These are phyloP conservation scores for Ectobius pallidus DNA, from an alignment of 2,888 invertebrate species.

Conservation along the genomic window DNA sequence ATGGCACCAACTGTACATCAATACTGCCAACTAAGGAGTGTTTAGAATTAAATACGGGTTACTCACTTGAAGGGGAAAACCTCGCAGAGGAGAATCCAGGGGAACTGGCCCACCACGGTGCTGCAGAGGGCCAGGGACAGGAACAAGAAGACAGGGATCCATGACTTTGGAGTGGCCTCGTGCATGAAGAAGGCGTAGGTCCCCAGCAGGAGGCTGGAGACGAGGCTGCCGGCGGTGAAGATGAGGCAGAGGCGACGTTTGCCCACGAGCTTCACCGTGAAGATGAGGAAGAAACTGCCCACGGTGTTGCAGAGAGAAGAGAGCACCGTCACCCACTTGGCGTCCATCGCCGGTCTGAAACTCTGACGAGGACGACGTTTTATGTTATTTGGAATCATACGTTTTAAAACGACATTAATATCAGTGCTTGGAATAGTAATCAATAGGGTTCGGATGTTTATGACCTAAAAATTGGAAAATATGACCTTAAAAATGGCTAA, in stretches of 20 bases:
- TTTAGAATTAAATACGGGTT: too few species aligned
- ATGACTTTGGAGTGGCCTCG: neutral
- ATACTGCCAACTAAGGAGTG: too few species aligned
- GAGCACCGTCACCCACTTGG: neutral
- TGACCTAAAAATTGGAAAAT: too few species aligned
- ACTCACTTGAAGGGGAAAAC: constrained; percentile 8
- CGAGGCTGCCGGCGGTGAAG: neutral
- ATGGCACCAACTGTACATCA: too few species aligned
- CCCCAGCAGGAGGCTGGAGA: neutral
- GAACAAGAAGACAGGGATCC: neutral
- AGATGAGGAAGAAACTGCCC: neutral
- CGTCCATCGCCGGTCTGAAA: neutral
- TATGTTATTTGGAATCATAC: too few species aligned
- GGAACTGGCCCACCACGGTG: neutral
- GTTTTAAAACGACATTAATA: too few species aligned
- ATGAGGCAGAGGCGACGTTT: neutral
- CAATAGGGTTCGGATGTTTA: too few species aligned
- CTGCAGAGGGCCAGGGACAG: neutral
- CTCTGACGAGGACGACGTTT: too few species aligned
- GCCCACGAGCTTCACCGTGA: neutral
- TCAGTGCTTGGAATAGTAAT: too few species aligned
- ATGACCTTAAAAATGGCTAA: too few species aligned
- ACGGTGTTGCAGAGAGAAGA: neutral
- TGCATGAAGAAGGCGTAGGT: neutral
- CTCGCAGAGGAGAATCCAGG: neutral